Percentiles rank a stretch among this genome's conserved stretches.
Conservation (phyloP, 92 coral and sea anemone genomes). For the Diadumene lineata region DNA sequence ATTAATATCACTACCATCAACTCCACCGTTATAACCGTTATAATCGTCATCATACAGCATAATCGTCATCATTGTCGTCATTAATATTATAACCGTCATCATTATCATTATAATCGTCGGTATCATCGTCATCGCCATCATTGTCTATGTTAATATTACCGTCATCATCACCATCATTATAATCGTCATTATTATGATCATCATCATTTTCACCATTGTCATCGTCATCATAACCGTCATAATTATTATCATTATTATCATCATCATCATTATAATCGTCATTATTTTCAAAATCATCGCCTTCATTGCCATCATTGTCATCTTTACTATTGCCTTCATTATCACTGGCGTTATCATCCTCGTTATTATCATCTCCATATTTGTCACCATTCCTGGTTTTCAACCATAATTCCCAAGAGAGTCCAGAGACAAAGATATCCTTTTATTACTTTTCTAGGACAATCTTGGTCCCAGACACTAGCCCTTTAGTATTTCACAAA, state of each 20-base stretch:
- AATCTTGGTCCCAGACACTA: slow-evolving; percentile 77
- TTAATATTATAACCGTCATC: no score
- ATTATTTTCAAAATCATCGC: not conserved
- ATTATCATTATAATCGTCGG: not conserved
- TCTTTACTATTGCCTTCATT: not conserved
- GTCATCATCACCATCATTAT: not conserved
- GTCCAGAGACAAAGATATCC: no score
- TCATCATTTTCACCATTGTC: not conserved
- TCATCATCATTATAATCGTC: not conserved
- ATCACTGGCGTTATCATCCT: not conserved
- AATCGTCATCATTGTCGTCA: not conserved
- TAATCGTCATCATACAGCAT: not conserved
- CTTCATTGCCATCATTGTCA: not conserved
- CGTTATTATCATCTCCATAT: not conserved
- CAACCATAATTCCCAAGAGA: no score
- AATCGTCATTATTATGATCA: not conserved
- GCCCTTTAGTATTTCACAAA: slow-evolving; percentile 60
- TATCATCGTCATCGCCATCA: not conserved
- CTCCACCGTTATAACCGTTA: not conserved
- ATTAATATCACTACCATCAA: no score
- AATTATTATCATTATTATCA: no score
- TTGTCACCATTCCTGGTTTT: not conserved
- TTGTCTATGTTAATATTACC: not conserved
- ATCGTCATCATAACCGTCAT: not conserved
- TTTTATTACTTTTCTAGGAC: slow-evolving; percentile 49